A percentile compares a stretch with the other conserved stretches of the same genome.
phyloP scores from a whole-genome alignment of 2,113 vertebrate genomes.

The Clinocottus analis region DNA sequence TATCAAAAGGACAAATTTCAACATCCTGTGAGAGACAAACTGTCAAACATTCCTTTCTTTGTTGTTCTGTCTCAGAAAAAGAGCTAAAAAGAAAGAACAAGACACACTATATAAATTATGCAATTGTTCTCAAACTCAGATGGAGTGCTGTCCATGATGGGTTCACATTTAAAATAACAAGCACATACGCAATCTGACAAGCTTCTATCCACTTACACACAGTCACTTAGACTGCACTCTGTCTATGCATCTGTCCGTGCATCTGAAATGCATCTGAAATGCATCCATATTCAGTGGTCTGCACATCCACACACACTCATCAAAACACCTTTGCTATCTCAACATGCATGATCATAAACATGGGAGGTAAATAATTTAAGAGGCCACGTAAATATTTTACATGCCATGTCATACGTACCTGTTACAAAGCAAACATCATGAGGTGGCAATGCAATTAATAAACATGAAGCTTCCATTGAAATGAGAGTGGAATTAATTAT shows the following conservation, averaged over 20 bases:
- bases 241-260: no score
- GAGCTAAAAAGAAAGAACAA: neutral
- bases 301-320: neutral
- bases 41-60: neutral
- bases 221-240: neutral
- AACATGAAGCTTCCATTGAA: neutral
- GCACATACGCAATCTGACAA: conserved; percentile 28
- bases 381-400: conserved; percentile 31
- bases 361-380: conserved; percentile 38
- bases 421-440: neutral
- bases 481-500: neutral
- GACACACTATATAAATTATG: conserved; percentile 46
- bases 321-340: conserved; percentile 6
- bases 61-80: neutral
- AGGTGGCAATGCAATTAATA: neutral
- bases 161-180: conserved; percentile 41
- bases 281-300: conserved; percentile 18
- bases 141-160: conserved; percentile 16
- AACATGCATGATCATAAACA: conserved; percentile 41
- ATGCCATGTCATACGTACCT: neutral
- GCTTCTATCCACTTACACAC: conserved; percentile 3
- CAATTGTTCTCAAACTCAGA: conserved; percentile 25
- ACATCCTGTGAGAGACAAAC: neutral
- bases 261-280: neutral
- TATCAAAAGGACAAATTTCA: neutral